Conservation (phyloP, 1,140 invertebrate species). For the Phymastichus coffea region DNA sequence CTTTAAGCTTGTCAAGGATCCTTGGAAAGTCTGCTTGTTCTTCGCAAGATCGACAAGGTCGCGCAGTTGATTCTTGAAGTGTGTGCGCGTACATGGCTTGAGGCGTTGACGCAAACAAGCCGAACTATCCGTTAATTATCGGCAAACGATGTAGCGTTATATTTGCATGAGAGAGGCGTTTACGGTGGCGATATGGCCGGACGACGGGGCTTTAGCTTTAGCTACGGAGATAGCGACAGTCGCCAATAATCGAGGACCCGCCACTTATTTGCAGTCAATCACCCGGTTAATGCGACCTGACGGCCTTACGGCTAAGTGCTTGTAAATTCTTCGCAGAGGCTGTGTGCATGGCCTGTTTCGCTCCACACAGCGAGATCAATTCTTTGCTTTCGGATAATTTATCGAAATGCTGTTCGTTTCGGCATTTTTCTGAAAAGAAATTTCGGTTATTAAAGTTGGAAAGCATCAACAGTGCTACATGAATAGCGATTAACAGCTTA, state of each 20-base stretch:
- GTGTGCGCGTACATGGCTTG: too few species aligned
- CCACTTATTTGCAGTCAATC: constrained; percentile 5
- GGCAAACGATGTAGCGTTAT: constrained; percentile 1
- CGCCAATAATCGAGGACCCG: constrained; percentile 9
- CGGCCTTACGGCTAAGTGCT: constrained; percentile 1
- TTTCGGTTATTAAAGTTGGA: too few species aligned
- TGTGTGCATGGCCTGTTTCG: too few species aligned
- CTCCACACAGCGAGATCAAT: background rate
- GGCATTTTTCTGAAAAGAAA: too few species aligned
- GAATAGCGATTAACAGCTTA: too few species aligned
- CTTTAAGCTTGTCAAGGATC: constrained; percentile 7
- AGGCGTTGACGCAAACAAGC: too few species aligned
- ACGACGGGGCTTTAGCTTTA: constrained; percentile 15
- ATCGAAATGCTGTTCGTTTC: too few species aligned
- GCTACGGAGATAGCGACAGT: background rate
- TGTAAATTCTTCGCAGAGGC: constrained; percentile 7
- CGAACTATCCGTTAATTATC: too few species aligned
- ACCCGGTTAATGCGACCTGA: constrained; percentile 7
- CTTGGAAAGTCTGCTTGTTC: background rate
- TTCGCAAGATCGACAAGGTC: too few species aligned
- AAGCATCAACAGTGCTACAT: too few species aligned
- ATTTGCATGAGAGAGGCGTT: constrained; percentile 20
- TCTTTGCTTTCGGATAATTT: too few species aligned
- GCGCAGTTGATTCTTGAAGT: too few species aligned
- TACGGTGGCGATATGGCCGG: constrained; percentile 4